A percentile compares a stretch with the other conserved stretches of the same genome.
Evolutionary conservation across 1,140 invertebrate genomes (phyloP).

Genomic region (Brachystomella parvula): DNA sequence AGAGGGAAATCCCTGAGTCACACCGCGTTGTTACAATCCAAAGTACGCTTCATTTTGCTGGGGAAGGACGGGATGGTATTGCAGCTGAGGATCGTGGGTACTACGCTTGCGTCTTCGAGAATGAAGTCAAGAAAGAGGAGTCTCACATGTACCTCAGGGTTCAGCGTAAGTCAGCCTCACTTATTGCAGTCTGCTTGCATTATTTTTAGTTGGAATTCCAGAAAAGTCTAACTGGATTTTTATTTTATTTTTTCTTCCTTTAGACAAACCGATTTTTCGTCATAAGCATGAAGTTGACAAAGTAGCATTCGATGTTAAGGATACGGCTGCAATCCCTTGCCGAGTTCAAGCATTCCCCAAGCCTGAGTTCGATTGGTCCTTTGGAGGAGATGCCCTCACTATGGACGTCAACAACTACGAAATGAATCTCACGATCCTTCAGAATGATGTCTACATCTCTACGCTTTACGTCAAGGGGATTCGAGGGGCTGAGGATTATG

Average conservation of each 20-base stretch:
- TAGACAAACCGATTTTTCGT: constrained; percentile 36
- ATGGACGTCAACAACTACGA: constrained; percentile 68
- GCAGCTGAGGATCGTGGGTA: constrained; percentile 73
- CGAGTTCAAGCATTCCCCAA: constrained; percentile 83
- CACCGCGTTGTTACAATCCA: constrained; percentile 69
- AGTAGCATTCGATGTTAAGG: constrained; percentile 74
- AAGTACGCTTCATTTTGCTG: constrained; percentile 69
- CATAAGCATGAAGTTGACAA: constrained; percentile 27
- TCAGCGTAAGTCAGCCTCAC: constrained; percentile 59
- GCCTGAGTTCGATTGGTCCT: constrained; percentile 86
- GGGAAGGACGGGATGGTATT: constrained; percentile 64
- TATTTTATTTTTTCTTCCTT: constrained; percentile 17
- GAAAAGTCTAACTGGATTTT: neutral
- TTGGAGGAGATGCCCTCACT: constrained; percentile 60
- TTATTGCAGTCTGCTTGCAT: no score
- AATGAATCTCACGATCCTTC: constrained; percentile 66
- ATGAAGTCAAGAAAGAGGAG: constrained; percentile 76
- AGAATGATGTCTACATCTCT: constrained; percentile 77
- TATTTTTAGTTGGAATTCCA: constrained; percentile 3
- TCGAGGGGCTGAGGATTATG: constrained; percentile 65
- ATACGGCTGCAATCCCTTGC: constrained; percentile 75
- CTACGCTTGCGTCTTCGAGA: constrained; percentile 80
- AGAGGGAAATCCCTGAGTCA: constrained; percentile 59
- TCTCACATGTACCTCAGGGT: constrained; percentile 81
- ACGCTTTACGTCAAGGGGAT: constrained; percentile 67